Evolutionary conservation across 1,140 invertebrate species (phyloP), one percentile per base, ranked within the genome.

Genomic region (Eriocheir sinensis): DNA sequence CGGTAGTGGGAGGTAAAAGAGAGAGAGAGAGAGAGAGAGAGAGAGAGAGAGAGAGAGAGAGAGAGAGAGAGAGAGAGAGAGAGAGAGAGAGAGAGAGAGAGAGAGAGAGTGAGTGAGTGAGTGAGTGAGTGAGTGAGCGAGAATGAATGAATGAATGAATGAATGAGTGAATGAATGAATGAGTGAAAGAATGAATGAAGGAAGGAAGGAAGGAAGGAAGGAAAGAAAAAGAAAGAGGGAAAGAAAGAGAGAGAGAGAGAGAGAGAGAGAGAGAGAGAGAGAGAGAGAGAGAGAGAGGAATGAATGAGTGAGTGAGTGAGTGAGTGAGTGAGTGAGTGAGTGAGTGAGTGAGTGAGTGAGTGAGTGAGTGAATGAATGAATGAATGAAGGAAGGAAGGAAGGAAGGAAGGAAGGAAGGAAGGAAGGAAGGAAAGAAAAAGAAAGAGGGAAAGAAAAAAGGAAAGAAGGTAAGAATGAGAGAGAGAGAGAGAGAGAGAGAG

Each of bases 231-330:
- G 21, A 81, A 27, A 81, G 21, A 81, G 79, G 34, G 79, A 27
- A 32, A 81, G 79, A 27, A 32, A 81, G 4, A 81, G 4, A 81
- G 6, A 81, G 79, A 81, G 79, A 81, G 79, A 81, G 79, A 81
- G 79, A 81, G 79, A 81, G 6, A 81, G 79, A 81, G 79, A 81
- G 79, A 81, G 79, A 81, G 79, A 81, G 79, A 81, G 79, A 81
- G 79, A 81, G 79, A 81, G 79, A 81, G 79, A 81, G 79, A 81
- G 79, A 81, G 79, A 81, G 79, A 81, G 79, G 79, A 81, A 32
- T 30, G 79, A 72, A 72, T 27, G 27, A 12, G 53, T 12, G 27
- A 27, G 27, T 12, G 27, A 72, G 27, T 12, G 27, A 27, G 53
- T 12, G 53, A 72, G 53, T 12, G 53, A 72, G 53, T 12, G 53